phyloP scores from a whole-genome alignment of 2,888 invertebrate species.

The Euspilapteryx auroguttella region DNA sequence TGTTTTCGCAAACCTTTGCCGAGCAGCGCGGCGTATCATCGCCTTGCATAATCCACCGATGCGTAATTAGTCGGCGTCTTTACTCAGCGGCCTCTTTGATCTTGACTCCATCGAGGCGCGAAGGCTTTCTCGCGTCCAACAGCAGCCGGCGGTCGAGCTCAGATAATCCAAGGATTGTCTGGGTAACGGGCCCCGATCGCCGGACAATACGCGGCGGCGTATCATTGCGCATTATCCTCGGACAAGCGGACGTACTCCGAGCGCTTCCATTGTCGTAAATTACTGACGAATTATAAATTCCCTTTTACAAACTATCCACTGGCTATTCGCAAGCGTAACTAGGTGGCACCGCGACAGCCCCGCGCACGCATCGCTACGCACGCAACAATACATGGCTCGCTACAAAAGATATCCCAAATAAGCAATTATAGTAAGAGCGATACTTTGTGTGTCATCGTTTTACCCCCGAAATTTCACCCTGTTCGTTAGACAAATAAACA shows the following conservation, averaged over 20 bases:
- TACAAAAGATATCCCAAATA: neutral
- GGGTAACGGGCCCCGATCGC: conserved; percentile 32
- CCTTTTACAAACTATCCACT: conserved; percentile 28
- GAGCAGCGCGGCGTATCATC: conserved; percentile 26
- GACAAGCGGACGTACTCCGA: conserved; percentile 27
- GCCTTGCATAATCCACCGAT: conserved; percentile 39
- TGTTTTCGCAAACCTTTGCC: conserved; percentile 35
- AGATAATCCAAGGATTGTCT: conserved; percentile 49
- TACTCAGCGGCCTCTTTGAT: conserved; percentile 23
- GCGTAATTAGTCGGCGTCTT: conserved; percentile 43
- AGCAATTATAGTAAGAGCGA: neutral
- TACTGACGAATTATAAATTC: conserved; percentile 48
- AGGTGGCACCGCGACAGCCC: conserved; percentile 32
- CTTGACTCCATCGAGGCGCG: conserved; percentile 51
- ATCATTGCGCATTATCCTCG: conserved; percentile 51
- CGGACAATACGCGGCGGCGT: conserved; percentile 35
- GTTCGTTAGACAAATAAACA: conserved; percentile 34
- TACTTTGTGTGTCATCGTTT: conserved; percentile 19
- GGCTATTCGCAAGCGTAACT: conserved; percentile 41
- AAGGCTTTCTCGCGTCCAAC: conserved; percentile 40
- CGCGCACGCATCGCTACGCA: neutral
- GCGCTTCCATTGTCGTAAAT: conserved; percentile 39
- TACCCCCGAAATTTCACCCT: conserved; percentile 20
- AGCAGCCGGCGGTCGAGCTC: conserved; percentile 20
- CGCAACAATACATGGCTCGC: too few species aligned